A percentile compares a stretch with the other conserved stretches of the same genome.
phyloP scores from a whole-genome alignment of 1,140 invertebrate genomes.

The Bombus confusus region DNA sequence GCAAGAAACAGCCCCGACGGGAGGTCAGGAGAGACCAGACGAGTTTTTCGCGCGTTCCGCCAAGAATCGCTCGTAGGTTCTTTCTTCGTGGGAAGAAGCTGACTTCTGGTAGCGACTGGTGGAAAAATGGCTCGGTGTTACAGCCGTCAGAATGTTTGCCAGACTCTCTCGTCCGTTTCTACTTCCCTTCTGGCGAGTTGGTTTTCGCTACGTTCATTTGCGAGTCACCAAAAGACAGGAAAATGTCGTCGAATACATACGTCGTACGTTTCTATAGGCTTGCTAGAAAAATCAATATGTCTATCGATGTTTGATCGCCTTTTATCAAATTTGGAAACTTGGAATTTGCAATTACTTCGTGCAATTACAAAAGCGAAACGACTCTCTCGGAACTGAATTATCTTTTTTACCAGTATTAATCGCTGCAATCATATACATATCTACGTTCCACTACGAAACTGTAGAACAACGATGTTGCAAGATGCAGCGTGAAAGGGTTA shows the following conservation, averaged over 20 bases:
- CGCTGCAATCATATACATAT: neutral
- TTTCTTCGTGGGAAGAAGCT: conserved; percentile 64
- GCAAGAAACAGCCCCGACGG: conserved; percentile 34
- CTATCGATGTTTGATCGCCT: no score
- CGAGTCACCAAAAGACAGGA: no score
- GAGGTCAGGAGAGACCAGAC: conserved; percentile 57
- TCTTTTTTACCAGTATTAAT: no score
- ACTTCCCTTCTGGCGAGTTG: neutral
- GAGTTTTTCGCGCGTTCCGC: conserved; percentile 66
- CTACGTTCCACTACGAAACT: neutral
- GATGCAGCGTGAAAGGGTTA: neutral
- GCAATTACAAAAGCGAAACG: no score
- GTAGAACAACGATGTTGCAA: neutral
- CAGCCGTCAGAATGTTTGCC: conserved; percentile 15
- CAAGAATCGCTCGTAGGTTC: conserved; percentile 47
- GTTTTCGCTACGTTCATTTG: neutral
- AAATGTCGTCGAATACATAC: neutral
- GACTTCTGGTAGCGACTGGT: neutral
- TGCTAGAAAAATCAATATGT: no score
- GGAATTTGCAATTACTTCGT: no score
- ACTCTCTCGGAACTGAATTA: no score
- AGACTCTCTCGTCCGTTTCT: neutral
- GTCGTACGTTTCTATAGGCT: neutral
- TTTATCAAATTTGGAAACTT: no score
- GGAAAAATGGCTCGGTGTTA: conserved; percentile 48